These are phyloP conservation scores for Dysmachus trigonus DNA, from an alignment of 2,888 invertebrate genomes.

Conservation along the genomic window DNA sequence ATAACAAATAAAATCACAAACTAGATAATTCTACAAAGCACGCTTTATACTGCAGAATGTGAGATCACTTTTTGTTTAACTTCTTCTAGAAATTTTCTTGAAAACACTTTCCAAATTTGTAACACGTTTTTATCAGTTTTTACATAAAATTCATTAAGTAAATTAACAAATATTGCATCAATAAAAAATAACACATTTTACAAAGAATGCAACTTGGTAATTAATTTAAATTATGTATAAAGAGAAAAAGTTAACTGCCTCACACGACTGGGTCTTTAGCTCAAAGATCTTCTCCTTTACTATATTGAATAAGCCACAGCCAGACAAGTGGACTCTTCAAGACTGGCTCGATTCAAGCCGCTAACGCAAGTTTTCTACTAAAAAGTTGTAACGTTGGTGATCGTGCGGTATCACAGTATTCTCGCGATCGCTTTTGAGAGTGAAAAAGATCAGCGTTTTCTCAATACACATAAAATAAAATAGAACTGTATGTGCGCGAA, in stretches of 20 bases:
- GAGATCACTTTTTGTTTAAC: neutral
- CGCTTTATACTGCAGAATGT: neutral
- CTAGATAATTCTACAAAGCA: neutral
- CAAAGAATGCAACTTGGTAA: neutral
- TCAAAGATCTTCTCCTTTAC: neutral
- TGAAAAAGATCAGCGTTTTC: neutral
- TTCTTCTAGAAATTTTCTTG: neutral
- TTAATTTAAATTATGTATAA: neutral
- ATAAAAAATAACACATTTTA: neutral
- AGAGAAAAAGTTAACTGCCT: neutral
- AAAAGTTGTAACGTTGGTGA: neutral
- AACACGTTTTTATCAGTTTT: neutral
- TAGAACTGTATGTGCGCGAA: neutral
- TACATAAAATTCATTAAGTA: neutral
- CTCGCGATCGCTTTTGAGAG: neutral
- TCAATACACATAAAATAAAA: neutral
- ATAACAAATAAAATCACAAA: neutral
- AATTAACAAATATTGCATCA: neutral
- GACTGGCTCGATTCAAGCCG: slow-evolving; percentile 43
- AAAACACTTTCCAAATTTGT: neutral
- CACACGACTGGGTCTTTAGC: neutral
- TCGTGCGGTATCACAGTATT: neutral
- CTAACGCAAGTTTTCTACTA: slow-evolving; percentile 45
- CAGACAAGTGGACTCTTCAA: slow-evolving; percentile 40
- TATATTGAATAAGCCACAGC: neutral